Evolutionary conservation across 2,797 vertebrate species (phyloP).

Genomic region (Chiloscyllium punctatum): DNA sequence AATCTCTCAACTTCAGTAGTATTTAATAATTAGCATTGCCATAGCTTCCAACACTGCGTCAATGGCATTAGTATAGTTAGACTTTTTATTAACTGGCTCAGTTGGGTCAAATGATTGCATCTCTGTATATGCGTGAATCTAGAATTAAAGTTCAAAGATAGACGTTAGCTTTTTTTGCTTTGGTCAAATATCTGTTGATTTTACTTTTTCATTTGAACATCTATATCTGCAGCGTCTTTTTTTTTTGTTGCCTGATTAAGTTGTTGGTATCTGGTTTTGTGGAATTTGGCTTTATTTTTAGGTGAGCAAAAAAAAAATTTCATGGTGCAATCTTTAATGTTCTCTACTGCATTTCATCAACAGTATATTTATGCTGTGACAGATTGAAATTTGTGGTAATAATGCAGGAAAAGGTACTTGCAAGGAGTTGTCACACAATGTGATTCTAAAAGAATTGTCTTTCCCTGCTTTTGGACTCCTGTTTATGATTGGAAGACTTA

Average conservation of each 20-base stretch:
- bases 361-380: background rate
- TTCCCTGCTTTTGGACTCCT: background rate
- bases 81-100: too few species aligned
- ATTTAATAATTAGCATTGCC: too few species aligned
- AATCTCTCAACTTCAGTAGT: too few species aligned
- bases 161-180: background rate
- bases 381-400: background rate
- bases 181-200: background rate
- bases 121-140: too few species aligned
- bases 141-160: too few species aligned
- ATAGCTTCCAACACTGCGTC: too few species aligned
- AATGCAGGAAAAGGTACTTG: background rate
- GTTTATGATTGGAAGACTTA: background rate
- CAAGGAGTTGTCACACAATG: background rate
- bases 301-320: too few species aligned
- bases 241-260: background rate
- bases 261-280: background rate
- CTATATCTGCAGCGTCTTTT: background rate
- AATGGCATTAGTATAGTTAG: too few species aligned
- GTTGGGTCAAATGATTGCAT: too few species aligned
- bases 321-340: background rate
- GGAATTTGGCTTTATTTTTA: too few species aligned
- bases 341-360: background rate
- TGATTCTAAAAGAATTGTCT: background rate
- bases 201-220: conserved; percentile 37